Evolutionary conservation across 2,113 vertebrate species (phyloP).

Genomic region (Ictalurus furcatus): DNA sequence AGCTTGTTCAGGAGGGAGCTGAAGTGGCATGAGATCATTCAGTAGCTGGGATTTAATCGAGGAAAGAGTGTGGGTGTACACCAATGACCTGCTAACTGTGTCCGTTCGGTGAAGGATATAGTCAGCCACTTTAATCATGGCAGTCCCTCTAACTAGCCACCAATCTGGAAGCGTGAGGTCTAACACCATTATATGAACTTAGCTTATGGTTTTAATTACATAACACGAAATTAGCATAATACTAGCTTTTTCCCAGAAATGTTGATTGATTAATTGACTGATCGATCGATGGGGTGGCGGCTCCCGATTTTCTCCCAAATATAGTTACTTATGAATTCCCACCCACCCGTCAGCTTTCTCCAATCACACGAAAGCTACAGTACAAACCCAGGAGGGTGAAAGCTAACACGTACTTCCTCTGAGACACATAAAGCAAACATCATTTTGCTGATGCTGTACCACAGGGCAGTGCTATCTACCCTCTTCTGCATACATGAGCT

Average conservation of each 20-base stretch:
- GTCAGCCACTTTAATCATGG: background rate
- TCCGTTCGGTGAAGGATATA: background rate
- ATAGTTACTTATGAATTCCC: too few species aligned
- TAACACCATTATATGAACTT: background rate
- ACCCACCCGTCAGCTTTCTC: too few species aligned
- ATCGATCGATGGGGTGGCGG: too few species aligned
- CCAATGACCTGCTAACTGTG: background rate
- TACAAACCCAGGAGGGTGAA: too few species aligned
- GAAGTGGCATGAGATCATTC: background rate
- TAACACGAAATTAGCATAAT: background rate
- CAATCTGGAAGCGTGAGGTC: background rate
- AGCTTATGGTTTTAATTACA: background rate
- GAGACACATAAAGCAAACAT: too few species aligned
- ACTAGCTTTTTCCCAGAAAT: background rate
- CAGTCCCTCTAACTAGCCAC: background rate
- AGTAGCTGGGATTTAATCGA: slow-evolving; percentile 1
- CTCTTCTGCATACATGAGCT: background rate
- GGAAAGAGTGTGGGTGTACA: background rate
- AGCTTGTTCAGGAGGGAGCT: background rate
- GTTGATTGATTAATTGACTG: too few species aligned
- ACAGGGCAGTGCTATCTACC: background rate
- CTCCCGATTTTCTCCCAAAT: too few species aligned
- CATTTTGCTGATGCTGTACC: background rate
- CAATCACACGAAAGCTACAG: too few species aligned
- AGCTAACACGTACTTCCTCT: too few species aligned